Percentiles rank a stretch among this genome's conserved stretches.
These are phyloP conservation scores for Hystrix cristata DNA, from an alignment of 2,113 vertebrate species.

Conservation along the genomic window DNA sequence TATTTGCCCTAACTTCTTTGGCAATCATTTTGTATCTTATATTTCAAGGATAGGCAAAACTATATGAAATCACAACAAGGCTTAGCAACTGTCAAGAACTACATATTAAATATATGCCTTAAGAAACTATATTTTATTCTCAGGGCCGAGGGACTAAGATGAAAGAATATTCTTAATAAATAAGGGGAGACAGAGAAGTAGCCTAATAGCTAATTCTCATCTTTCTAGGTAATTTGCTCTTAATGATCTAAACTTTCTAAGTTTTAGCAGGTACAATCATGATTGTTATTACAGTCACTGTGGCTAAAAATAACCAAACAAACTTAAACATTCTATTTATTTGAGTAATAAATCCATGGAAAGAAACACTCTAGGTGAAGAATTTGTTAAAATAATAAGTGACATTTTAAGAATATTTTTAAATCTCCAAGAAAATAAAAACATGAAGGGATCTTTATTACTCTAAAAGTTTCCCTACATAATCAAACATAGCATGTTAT, in stretches of 20 bases:
- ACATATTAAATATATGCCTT: background rate
- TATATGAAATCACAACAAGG: background rate
- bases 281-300: background rate
- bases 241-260: background rate
- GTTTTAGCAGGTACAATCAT: background rate
- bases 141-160: background rate
- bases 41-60: conserved; percentile 33
- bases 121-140: background rate
- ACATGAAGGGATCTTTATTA: background rate
- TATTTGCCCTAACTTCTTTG: conserved; percentile 29
- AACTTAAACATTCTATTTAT: background rate
- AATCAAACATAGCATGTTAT: background rate
- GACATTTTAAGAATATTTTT: conserved; percentile 5
- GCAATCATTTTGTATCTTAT: background rate
- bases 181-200: background rate
- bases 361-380: background rate
- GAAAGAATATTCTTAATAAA: background rate
- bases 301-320: background rate
- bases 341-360: background rate
- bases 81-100: background rate
- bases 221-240: background rate
- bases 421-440: background rate
- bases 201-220: background rate
- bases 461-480: background rate
- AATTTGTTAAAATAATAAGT: conserved; percentile 34